Base-by-base conservation (phyloP, 2,113 vertebrate species). In the Petrocephalus microphthalmus region DNA sequence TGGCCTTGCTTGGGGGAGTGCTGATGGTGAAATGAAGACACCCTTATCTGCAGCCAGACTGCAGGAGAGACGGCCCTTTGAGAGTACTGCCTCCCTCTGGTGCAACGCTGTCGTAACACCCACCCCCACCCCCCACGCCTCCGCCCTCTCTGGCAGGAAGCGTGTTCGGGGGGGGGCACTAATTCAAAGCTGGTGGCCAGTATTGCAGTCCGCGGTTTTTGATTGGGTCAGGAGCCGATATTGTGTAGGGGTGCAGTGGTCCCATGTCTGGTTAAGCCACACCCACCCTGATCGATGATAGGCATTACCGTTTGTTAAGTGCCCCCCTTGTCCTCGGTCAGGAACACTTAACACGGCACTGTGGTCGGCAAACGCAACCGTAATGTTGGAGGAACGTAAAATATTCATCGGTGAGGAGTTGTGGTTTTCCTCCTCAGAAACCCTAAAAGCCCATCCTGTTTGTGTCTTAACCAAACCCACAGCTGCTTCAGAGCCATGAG, bases 281-380 rank as follows among this genome's bases (percentile, higher is more conserved):
- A 91, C 92, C 91, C 92, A 91, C 92, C 90, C 90, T 92, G 93
- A 94, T 91, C 94, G 93, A 94, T 94, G 93, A 93, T 92, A 94
- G 95, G 95, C 95, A 96, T 95, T 93, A 95, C 94, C 92, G 94
- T 95, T 95, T 96, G 95, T 96, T 96, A 96, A 96, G 95, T 95
- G 94, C 94, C 94, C 93, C 92, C 92, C 94, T 83, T 78, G 93
- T 93, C 94, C 94, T 93, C 94, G 95, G 95, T 93, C 94, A 95
- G 93, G 91, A 96, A 94, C 95, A 95, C 95, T 96, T 96, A 96
- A 96, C 94, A 93, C 91, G 91, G 51, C 93, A 93, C 94, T 96
- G 95, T 95, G 95, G 95, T 96, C 94, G 93, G 93, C 95, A 94
- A 95, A 93, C 93, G 93, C 93, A 91, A 91, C 92, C 82, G 93